These are phyloP conservation scores for Channa maculata DNA, from an alignment of 2,113 vertebrate genomes.

Conservation along the genomic window DNA sequence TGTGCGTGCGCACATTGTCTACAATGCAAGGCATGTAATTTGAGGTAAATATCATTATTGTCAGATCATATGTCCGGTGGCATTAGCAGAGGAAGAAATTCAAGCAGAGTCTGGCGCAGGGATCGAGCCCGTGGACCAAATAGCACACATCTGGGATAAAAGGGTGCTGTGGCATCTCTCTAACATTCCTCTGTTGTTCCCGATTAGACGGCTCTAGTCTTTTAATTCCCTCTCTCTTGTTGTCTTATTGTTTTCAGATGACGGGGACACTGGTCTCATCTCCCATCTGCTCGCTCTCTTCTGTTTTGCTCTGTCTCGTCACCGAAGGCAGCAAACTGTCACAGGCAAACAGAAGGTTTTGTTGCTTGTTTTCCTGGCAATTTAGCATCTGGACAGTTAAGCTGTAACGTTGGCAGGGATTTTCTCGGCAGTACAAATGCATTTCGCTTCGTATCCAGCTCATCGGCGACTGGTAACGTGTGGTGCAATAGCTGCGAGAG, in stretches of 20 bases:
- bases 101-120: conserved; percentile 36
- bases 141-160: conserved; percentile 73
- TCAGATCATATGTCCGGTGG: conserved; percentile 71
- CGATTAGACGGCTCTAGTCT: conserved; percentile 63
- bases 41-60: conserved; percentile 74
- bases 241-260: conserved; percentile 74
- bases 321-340: conserved; percentile 17
- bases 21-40: conserved; percentile 68
- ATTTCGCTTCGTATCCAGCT: not conserved
- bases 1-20: conserved; percentile 38
- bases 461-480: not conserved
- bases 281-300: conserved; percentile 1
- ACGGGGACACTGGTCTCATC: conserved; percentile 42
- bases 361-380: conserved; percentile 22
- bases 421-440: not conserved
- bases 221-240: conserved; percentile 53
- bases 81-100: conserved; percentile 63
- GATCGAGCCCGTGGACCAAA: conserved; percentile 54
- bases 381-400: conserved; percentile 6
- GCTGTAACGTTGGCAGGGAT: not conserved
- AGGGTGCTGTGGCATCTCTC: conserved; percentile 56
- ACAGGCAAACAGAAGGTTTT: not conserved
- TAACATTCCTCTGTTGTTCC: conserved; percentile 64
- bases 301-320: conserved; percentile 1
- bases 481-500: too few relatives aligned